Conservation (phyloP, 1,140 invertebrate genomes). For the Bombus sylvicola region DNA sequence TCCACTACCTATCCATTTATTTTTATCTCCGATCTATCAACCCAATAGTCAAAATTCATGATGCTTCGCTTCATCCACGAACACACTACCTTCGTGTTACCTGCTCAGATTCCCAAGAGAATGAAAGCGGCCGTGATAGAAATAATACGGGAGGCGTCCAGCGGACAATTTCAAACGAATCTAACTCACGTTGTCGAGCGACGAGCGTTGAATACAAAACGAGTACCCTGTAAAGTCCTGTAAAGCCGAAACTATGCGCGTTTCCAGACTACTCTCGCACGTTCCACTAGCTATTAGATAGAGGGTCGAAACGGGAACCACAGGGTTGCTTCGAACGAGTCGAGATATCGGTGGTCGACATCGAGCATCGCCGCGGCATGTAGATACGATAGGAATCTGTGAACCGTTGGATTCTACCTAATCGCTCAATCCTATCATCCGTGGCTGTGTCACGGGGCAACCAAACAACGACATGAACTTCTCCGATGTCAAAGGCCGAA, state of each 20-base stretch:
- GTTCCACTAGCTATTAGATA: background rate
- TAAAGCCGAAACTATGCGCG: background rate
- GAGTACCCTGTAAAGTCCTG: background rate
- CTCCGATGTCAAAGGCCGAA: slow-evolving; percentile 51
- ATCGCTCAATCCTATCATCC: slow-evolving; percentile 58
- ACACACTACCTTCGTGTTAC: background rate
- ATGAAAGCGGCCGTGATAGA: background rate
- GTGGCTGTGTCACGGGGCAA: slow-evolving; percentile 34
- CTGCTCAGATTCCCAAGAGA: background rate
- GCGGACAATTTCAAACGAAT: slow-evolving; percentile 21
- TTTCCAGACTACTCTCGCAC: no score
- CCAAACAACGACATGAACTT: slow-evolving; percentile 44
- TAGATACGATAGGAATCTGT: slow-evolving; percentile 59
- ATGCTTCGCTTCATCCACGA: background rate
- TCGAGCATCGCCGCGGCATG: slow-evolving; percentile 38
- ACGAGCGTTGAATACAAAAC: slow-evolving; percentile 13
- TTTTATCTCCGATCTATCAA: background rate
- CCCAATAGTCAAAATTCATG: background rate
- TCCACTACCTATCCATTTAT: no score
- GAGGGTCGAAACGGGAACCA: slow-evolving; percentile 3
- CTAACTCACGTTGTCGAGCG: slow-evolving; percentile 1
- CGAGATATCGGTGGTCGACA: slow-evolving; percentile 36
- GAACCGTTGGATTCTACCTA: slow-evolving; percentile 65
- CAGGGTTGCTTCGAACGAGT: slow-evolving; percentile 29
- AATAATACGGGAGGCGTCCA: background rate